Evolutionary conservation across 2,113 vertebrate species (phyloP).

Genomic region (Picathartes gymnocephalus): DNA sequence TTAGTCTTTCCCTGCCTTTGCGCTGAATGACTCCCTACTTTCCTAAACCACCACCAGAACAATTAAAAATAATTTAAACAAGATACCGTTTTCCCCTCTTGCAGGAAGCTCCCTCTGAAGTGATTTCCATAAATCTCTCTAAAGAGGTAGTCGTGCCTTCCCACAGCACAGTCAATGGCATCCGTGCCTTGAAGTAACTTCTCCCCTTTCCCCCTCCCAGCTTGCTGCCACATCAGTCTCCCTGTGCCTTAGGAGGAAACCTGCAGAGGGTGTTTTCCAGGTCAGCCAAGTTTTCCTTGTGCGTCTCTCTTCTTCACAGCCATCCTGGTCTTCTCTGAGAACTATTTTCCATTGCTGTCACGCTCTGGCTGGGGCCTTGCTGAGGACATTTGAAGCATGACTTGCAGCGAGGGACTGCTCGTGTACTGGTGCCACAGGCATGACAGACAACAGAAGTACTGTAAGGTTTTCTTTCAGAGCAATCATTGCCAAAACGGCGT

Average conservation of each 20-base stretch:
- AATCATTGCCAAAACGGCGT: background rate
- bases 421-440: background rate
- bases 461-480: background rate
- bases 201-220: background rate
- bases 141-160: background rate
- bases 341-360: background rate
- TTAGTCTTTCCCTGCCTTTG: background rate
- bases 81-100: background rate
- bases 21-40: background rate
- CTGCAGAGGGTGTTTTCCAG: background rate
- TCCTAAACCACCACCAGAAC: background rate
- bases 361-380: background rate
- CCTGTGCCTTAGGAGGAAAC: background rate
- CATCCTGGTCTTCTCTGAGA: background rate
- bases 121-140: slow-evolving; percentile 10
- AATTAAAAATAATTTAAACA: slow-evolving; percentile 34
- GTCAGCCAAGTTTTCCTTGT: background rate
- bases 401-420: accelerated
- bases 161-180: background rate
- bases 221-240: background rate
- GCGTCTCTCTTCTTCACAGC: accelerated
- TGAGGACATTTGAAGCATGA: background rate
- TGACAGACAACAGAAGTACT: background rate
- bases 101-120: slow-evolving; percentile 19
- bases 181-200: background rate